Conservation (phyloP, 2,888 invertebrate genomes). For the Aphodius sticticus region DNA sequence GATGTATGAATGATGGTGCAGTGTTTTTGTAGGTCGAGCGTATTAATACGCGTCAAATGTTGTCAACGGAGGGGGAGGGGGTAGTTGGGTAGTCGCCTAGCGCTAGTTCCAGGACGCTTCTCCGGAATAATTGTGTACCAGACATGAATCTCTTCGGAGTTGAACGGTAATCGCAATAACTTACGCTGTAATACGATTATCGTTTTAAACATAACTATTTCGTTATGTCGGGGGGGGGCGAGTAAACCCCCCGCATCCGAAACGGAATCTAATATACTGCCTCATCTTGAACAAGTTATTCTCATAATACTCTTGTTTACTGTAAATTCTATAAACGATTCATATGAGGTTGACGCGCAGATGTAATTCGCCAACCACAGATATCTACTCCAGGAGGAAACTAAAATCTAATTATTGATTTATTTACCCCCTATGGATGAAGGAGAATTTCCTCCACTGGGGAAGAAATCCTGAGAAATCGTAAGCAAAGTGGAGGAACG, state of each 20-base stretch:
- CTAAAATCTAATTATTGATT: too few species aligned
- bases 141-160: background rate
- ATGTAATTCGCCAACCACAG: background rate
- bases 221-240: background rate
- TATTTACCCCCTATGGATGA: too few species aligned
- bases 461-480: too few species aligned
- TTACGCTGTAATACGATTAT: background rate
- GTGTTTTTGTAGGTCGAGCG: background rate
- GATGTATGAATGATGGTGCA: background rate
- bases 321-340: background rate
- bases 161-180: background rate
- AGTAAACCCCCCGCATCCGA: background rate
- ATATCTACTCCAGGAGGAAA: background rate
- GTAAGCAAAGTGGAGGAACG: too few species aligned
- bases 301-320: slow-evolving; percentile 4
- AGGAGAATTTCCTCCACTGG: too few species aligned
- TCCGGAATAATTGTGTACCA: background rate
- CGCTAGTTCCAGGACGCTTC: background rate
- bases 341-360: background rate
- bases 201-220: background rate
- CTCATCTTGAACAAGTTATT: background rate
- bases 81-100: background rate
- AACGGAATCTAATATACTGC: background rate
- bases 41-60: background rate
- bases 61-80: background rate